These are phyloP conservation scores for Brenthis ino DNA, from an alignment of 2,888 invertebrate genomes.

Conservation along the genomic window DNA sequence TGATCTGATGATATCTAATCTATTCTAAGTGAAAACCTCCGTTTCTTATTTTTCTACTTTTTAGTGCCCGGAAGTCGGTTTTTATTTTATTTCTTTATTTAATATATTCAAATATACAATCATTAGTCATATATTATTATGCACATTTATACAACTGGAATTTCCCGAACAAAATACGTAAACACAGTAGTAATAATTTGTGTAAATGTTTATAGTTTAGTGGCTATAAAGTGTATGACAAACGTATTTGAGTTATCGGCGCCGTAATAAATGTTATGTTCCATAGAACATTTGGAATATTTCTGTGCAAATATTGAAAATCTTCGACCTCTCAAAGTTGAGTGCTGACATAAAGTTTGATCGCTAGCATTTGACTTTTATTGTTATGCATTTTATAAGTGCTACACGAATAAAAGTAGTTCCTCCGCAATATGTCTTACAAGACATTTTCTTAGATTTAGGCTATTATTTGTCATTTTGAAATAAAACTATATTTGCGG, in stretches of 20 bases:
- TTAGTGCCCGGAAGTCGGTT: too few relatives aligned
- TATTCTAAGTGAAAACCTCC: too few relatives aligned
- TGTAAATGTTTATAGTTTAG: conserved; percentile 50
- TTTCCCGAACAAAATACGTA: conserved; percentile 45
- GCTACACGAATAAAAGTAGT: too few relatives aligned
- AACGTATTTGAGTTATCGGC: conserved; percentile 32
- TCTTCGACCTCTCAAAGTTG: conserved; percentile 3
- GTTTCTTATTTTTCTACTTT: too few relatives aligned
- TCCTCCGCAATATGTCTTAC: too few relatives aligned
- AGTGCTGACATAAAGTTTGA: background rate
- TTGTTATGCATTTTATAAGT: conserved; percentile 6
- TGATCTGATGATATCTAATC: too few relatives aligned
- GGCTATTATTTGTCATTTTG: too few relatives aligned
- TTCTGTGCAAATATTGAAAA: background rate
- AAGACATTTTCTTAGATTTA: too few relatives aligned
- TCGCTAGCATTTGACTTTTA: background rate
- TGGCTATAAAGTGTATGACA: conserved; percentile 49
- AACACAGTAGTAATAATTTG: conserved; percentile 57
- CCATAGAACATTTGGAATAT: background rate
- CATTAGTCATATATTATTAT: conserved; percentile 8
- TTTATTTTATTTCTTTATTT: too few relatives aligned
- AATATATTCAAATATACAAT: too few relatives aligned
- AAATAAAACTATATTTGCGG: too few relatives aligned
- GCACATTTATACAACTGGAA: conserved; percentile 43
- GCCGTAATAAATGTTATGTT: conserved; percentile 24